Conservation (phyloP, 2,113 vertebrate species). For the Aspidoscelis tigris region DNA sequence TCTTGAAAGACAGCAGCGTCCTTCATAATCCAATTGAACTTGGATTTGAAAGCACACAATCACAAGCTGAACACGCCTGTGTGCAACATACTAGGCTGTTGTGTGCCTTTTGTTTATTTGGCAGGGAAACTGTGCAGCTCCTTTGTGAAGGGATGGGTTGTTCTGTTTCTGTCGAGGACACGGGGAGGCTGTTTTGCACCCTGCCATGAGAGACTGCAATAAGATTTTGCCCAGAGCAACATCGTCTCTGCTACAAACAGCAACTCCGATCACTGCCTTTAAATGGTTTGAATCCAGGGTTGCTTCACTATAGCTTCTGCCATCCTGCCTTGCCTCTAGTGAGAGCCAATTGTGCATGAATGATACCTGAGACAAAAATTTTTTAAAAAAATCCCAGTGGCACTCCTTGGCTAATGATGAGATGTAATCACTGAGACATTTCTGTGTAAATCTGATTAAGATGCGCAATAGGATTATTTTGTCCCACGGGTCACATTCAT, state of each 20-base stretch:
- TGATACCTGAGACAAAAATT: background rate
- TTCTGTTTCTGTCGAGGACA: background rate
- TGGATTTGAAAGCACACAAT: background rate
- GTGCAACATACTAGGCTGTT: background rate
- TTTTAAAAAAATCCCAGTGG: background rate
- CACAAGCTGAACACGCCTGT: background rate
- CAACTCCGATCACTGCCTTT: background rate
- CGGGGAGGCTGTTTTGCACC: background rate
- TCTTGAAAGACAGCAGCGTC: constrained; percentile 9
- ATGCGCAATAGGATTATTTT: background rate
- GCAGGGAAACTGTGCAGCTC: too few relatives aligned
- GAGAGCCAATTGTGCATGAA: background rate
- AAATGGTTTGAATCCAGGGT: background rate
- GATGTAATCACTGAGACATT: background rate
- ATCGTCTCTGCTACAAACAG: background rate
- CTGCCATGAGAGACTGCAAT: background rate
- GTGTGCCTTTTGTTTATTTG: background rate
- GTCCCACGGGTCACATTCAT: background rate
- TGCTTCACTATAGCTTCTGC: background rate
- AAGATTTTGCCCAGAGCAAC: background rate
- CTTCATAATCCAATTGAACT: background rate
- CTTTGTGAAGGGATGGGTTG: background rate
- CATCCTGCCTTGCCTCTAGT: background rate
- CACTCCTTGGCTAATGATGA: background rate
- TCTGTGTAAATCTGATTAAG: background rate